Evolutionary conservation across 2,797 vertebrate species (phyloP), one percentile per base, ranked within the genome.

Genomic region (Apodemus agrarius): DNA sequence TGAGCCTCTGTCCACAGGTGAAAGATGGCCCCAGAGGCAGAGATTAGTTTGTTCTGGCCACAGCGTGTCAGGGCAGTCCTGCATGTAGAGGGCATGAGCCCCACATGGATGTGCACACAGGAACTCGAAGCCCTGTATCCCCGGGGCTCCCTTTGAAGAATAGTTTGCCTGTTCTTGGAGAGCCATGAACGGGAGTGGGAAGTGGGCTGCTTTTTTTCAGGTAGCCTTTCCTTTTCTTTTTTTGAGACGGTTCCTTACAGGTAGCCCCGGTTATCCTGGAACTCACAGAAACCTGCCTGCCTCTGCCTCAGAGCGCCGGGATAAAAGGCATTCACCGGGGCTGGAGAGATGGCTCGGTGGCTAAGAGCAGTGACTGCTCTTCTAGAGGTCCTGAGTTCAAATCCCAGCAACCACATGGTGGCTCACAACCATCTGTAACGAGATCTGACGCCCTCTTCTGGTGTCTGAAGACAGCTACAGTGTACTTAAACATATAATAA

Each of bases 111-210:
- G 6, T 14, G 7, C 16, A 3, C 21, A 16, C 13, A 6, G 3
- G 0, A 26, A 13, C 83, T 21, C 40, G 76, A 24, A 81, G 75
- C 17, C 43, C 80, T 90, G 72, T 49, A 19, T 34, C 54, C 14
- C 75, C 46, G 74, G 72, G 31, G 65, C 5, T 52, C 52, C 34
- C 52, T 37, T 7, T 82, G 59, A 52, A 67, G 82, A 86, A 10
- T 14, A 37, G 31, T 75, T 31, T 69, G 63, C 19, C 26, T 6
- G 12, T 3, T 16, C 10, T 46, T 17, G 9, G 52, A 29, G 24
- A 65, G 40, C 4, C 3, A 16, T 0, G 1, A 12, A 9, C 1
- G 61, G 13, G 1, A 10, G 17, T 21, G 26, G 46, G 4, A 17
- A 37, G 34, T 0, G 22, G 57, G 43, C 12, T 49, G 3, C 11